Conservation (phyloP, 2,888 invertebrate genomes). For the Coronaproctus castanopsis region DNA sequence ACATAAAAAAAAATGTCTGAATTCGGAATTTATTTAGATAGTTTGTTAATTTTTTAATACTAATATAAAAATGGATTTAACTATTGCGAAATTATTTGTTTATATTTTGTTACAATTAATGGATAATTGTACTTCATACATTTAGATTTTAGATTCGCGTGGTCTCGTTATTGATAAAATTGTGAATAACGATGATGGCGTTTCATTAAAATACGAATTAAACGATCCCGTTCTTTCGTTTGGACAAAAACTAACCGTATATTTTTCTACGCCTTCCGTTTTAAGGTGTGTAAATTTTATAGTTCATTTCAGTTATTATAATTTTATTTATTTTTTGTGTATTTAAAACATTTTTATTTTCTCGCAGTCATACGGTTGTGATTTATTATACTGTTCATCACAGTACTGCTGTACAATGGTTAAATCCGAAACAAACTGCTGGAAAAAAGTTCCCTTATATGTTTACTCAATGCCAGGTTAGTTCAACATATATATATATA, state of each 20-base stretch:
- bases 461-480: slow-evolving; percentile 60
- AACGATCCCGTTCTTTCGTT: slow-evolving; percentile 41
- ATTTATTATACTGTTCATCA: slow-evolving; percentile 59
- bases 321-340: slow-evolving; percentile 2
- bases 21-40: no score
- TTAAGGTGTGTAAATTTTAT: background rate
- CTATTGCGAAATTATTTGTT: slow-evolving; percentile 8
- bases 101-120: background rate
- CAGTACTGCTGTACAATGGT: slow-evolving; percentile 69
- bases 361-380: background rate
- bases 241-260: slow-evolving; percentile 44
- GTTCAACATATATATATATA: background rate
- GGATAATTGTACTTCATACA: slow-evolving; percentile 8
- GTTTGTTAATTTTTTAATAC: slow-evolving; percentile 1
- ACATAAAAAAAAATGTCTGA: no score
- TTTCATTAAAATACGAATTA: slow-evolving; percentile 36
- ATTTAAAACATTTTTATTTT: slow-evolving; percentile 26
- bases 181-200: slow-evolving; percentile 32
- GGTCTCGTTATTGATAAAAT: slow-evolving; percentile 45
- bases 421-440: slow-evolving; percentile 64
- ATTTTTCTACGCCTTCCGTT: background rate
- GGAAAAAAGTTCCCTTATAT: slow-evolving; percentile 70
- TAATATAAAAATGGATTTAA: no score
- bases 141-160: slow-evolving; percentile 54
- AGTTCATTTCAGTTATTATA: background rate